These are phyloP conservation scores for Oreotrochilus melanogaster DNA, from an alignment of 2,113 vertebrate genomes.

Conservation along the genomic window DNA sequence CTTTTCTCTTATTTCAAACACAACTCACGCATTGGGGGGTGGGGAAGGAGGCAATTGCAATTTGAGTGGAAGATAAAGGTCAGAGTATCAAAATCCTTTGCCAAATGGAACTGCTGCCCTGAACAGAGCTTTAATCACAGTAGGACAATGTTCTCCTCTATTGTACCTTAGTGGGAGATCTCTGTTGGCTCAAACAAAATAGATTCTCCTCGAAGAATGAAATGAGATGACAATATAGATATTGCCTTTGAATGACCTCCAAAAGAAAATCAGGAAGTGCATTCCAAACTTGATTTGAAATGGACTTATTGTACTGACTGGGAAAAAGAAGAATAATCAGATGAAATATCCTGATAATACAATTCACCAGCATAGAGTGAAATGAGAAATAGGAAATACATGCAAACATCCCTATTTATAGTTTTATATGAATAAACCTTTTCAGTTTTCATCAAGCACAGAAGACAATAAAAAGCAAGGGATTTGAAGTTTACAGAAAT, in stretches of 20 bases:
- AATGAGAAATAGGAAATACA: conserved; percentile 25
- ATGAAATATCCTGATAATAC: conserved; percentile 50
- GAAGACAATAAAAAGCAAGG: conserved; percentile 54
- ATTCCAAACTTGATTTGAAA: conserved; percentile 74
- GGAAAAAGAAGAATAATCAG: conserved; percentile 19
- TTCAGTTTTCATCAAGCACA: conserved; percentile 54
- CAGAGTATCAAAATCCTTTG: conserved; percentile 29
- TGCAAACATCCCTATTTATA: not conserved
- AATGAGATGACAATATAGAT: conserved; percentile 71
- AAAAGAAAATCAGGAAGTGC: conserved; percentile 71
- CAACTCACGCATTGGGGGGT: not conserved
- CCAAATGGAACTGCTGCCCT: conserved; percentile 39
- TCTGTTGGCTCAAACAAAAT: conserved; percentile 59
- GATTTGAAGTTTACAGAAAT: conserved; percentile 21
- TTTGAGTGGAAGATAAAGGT: conserved; percentile 1
- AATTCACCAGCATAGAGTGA: not conserved
- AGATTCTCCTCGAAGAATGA: conserved; percentile 69
- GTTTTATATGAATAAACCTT: conserved; percentile 10
- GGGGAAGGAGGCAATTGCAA: not conserved
- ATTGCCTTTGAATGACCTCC: conserved; percentile 75
- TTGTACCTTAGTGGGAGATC: conserved; percentile 64
- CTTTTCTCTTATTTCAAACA: conserved; percentile 27
- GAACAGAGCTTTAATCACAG: conserved; percentile 48
- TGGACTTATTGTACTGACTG: conserved; percentile 47
- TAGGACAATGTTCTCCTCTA: conserved; percentile 45